Conservation (phyloP, 2,888 invertebrate genomes). For the Parelbella ahira region DNA sequence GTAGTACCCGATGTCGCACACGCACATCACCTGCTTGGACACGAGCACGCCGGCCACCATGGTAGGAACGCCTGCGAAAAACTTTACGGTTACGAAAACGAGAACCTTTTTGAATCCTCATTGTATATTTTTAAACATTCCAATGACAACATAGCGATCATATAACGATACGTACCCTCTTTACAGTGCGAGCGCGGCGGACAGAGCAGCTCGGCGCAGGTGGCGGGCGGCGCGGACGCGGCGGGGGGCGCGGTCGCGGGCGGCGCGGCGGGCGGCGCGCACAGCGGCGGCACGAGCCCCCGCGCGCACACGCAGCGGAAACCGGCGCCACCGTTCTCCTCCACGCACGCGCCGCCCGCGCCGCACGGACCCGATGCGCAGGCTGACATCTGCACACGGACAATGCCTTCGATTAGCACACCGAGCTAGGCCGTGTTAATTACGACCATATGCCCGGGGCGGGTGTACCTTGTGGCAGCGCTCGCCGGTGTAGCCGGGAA, state of each 20-base stretch:
- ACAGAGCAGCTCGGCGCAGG: constrained; percentile 69
- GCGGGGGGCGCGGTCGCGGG: constrained; percentile 50
- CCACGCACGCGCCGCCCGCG: constrained; percentile 87
- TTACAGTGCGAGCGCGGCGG: constrained; percentile 69
- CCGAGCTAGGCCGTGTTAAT: no score
- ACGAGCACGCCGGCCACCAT: constrained; percentile 48
- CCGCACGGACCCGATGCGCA: constrained; percentile 86
- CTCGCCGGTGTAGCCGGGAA: constrained; percentile 88
- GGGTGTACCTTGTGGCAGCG: constrained; percentile 85
- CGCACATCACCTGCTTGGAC: constrained; percentile 74
- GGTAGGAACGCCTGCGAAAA: constrained; percentile 42
- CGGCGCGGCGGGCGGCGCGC: constrained; percentile 49
- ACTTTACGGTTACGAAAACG: no score
- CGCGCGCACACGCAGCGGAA: constrained; percentile 87
- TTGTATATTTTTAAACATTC: no score
- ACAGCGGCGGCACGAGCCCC: constrained; percentile 69
- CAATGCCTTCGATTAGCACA: no score
- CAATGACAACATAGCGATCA: no score
- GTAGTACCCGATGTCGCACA: constrained; percentile 83
- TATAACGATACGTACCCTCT: constrained; percentile 2
- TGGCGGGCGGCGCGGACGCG: constrained; percentile 60
- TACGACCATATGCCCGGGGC: no score
- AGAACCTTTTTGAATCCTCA: no score
- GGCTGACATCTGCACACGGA: constrained; percentile 70
- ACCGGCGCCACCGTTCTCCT: constrained; percentile 64